A percentile compares a stretch with the other conserved stretches of the same genome.
These are phyloP conservation scores for Syngnathoides biaculeatus DNA, from an alignment of 2,113 vertebrate species.

Conservation along the genomic window DNA sequence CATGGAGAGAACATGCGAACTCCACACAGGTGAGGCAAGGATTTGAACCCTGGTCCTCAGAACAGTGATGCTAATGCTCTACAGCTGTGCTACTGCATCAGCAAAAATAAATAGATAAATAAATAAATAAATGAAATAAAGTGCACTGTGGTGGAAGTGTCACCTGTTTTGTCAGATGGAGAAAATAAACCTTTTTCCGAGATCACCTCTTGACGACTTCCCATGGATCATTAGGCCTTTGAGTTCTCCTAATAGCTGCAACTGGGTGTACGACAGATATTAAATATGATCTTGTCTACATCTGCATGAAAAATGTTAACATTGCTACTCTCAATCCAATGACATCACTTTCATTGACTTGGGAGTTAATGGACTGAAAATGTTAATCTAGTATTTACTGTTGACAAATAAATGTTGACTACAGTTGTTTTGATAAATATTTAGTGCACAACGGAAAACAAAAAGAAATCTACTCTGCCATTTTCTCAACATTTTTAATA, in stretches of 20 bases:
- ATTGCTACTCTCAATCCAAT: slow-evolving; percentile 21
- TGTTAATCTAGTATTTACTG: slow-evolving; percentile 26
- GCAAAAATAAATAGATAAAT: no score
- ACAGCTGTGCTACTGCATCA: no score
- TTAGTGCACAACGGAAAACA: slow-evolving; percentile 11
- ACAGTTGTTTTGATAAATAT: slow-evolving; percentile 15
- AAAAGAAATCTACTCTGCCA: slow-evolving; percentile 10
- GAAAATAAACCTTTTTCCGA: slow-evolving; percentile 36
- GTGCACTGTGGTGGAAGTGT: neutral
- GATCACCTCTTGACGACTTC: slow-evolving; percentile 40
- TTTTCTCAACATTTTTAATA: slow-evolving; percentile 12
- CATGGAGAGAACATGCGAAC: no score
- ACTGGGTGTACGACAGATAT: slow-evolving; percentile 12
- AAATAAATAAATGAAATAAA: no score
- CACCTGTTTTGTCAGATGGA: slow-evolving; percentile 33
- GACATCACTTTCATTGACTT: slow-evolving; percentile 29
- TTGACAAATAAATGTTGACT: slow-evolving; percentile 38
- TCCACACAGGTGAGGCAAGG: no score
- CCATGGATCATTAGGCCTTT: slow-evolving; percentile 38
- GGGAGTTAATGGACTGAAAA: slow-evolving; percentile 54
- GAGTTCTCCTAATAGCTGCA: slow-evolving; percentile 37
- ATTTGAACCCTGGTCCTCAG: no score
- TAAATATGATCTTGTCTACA: slow-evolving; percentile 19
- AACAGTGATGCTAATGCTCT: no score
- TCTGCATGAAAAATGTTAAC: slow-evolving; percentile 23